Conservation (phyloP, 2,888 invertebrate species). For the Smittia sp. region DNA sequence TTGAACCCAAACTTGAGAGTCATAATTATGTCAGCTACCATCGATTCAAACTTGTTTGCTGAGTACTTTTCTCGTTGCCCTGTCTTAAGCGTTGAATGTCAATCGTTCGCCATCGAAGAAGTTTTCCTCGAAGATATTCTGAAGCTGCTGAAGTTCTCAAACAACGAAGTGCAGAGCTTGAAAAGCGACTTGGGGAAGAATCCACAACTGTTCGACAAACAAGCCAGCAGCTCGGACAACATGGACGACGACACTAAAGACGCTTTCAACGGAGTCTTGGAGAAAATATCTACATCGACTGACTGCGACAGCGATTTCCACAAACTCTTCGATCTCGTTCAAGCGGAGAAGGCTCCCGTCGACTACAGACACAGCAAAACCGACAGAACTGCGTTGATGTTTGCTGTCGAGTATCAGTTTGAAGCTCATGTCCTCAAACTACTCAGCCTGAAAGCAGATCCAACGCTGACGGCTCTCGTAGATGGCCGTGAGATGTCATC, state of each 20-base stretch:
- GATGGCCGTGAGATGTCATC: slow-evolving; percentile 35
- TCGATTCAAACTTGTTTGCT: slow-evolving; percentile 75
- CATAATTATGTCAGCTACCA: slow-evolving; percentile 92
- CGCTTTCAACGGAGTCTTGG: slow-evolving; percentile 48
- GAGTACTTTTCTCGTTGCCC: slow-evolving; percentile 49
- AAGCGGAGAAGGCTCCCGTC: slow-evolving; percentile 73
- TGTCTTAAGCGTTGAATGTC: slow-evolving; percentile 79
- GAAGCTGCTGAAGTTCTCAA: background rate
- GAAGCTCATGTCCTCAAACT: slow-evolving; percentile 60
- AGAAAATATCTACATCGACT: slow-evolving; percentile 53
- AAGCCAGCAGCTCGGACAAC: too few relatives aligned
- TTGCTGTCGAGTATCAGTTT: slow-evolving; percentile 70
- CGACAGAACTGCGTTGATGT: slow-evolving; percentile 73
- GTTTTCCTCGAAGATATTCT: slow-evolving; percentile 80
- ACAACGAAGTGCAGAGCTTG: background rate
- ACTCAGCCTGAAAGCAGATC: slow-evolving; percentile 63
- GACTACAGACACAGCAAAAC: slow-evolving; percentile 67
- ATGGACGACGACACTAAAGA: slow-evolving; percentile 54
- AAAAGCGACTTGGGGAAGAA: too few relatives aligned
- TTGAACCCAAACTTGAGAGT: slow-evolving; percentile 71
- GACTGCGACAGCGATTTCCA: slow-evolving; percentile 66
- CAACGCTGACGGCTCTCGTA: slow-evolving; percentile 14
- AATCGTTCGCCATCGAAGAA: slow-evolving; percentile 69
- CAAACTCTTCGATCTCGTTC: slow-evolving; percentile 72
- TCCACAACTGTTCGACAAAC: too few relatives aligned